Conservation (phyloP, 2,797 vertebrate species). For the Sphenopsis melanotis region DNA sequence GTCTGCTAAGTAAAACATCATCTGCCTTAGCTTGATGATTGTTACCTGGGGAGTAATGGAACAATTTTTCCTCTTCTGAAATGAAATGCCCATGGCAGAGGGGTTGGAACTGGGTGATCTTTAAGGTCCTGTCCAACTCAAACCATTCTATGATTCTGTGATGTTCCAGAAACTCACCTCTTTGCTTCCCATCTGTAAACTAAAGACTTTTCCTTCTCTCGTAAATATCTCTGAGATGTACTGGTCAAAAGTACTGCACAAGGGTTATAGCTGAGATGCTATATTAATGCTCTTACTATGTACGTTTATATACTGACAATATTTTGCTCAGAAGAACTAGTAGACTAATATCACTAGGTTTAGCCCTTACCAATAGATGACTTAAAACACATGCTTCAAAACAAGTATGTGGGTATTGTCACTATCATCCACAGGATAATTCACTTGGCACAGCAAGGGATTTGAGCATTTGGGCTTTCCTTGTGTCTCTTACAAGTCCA, state of each 20-base stretch:
- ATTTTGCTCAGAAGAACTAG: neutral
- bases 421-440: neutral
- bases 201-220: neutral
- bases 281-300: neutral
- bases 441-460: rapidly evolving
- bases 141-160: neutral
- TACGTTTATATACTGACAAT: neutral
- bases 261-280: neutral
- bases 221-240: neutral
- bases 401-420: neutral
- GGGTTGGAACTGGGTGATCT: neutral
- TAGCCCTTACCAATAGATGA: neutral
- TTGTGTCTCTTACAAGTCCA: neutral
- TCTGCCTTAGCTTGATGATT: neutral
- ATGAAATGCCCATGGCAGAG: neutral
- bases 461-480: neutral
- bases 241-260: neutral
- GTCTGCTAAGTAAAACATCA: neutral
- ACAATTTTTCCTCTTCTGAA: neutral
- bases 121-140: neutral
- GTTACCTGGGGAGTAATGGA: neutral
- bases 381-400: neutral
- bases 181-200: neutral
- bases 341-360: neutral
- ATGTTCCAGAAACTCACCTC: neutral